These are phyloP conservation scores for Drosophila nigromelanica DNA, from an alignment of 1,140 invertebrate species.

Conservation along the genomic window DNA sequence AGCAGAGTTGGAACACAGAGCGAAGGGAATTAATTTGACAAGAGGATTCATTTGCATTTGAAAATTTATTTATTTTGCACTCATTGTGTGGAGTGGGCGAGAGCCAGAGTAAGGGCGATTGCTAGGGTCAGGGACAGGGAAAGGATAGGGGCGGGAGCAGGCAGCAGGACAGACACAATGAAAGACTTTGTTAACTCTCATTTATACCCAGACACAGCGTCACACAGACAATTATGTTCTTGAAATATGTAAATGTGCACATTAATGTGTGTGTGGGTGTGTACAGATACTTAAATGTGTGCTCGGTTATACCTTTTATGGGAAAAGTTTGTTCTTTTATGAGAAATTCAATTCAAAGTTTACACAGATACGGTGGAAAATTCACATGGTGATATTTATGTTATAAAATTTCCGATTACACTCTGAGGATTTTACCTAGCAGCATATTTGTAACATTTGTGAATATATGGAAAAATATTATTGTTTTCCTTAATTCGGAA, in stretches of 20 bases:
- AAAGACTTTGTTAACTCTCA: conserved; percentile 40
- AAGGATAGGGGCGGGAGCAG: background rate
- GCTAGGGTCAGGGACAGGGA: background rate
- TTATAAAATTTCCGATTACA: conserved; percentile 6
- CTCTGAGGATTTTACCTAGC: too few relatives aligned
- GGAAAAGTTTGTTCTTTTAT: conserved; percentile 66
- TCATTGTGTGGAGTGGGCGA: background rate
- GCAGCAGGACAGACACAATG: conserved; percentile 23
- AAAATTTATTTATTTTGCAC: conserved; percentile 46
- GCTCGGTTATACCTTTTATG: conserved; percentile 52
- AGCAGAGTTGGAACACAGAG: background rate
- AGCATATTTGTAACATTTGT: too few relatives aligned
- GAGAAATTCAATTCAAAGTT: conserved; percentile 61
- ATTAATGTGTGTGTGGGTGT: conserved; percentile 25
- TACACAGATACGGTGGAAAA: conserved; percentile 48
- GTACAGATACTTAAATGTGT: conserved; percentile 36
- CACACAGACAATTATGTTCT: conserved; percentile 59
- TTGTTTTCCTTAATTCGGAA: too few relatives aligned
- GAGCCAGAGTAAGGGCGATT: background rate
- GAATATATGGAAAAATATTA: too few relatives aligned
- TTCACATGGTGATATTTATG: conserved; percentile 57
- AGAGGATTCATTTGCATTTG: conserved; percentile 56
- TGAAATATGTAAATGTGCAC: conserved; percentile 55
- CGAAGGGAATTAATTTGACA: conserved; percentile 48
- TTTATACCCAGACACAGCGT: conserved; percentile 20